A percentile compares a stretch with the other conserved stretches of the same genome.
phyloP scores from a whole-genome alignment of 2,888 invertebrate species.

The Caenorhabditis auriculariae region DNA sequence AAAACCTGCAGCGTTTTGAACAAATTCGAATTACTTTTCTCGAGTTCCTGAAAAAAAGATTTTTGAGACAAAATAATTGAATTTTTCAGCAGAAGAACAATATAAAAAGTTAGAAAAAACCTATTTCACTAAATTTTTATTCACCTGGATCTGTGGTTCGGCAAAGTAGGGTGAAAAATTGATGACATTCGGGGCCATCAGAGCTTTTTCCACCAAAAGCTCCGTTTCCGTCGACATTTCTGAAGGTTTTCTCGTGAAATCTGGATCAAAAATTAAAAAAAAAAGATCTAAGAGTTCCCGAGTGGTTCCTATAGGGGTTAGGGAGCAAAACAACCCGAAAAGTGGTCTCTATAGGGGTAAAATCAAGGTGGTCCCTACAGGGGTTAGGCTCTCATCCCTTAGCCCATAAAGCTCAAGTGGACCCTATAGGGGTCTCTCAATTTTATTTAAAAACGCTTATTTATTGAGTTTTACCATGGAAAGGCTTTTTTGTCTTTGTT shows the following conservation, averaged over 20 bases:
- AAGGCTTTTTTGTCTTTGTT: too few species aligned
- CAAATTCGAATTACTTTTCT: neutral
- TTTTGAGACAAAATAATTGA: neutral
- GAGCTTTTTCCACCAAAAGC: conserved; percentile 3
- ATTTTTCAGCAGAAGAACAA: neutral
- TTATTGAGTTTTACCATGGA: too few species aligned
- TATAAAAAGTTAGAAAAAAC: neutral
- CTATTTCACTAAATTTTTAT: neutral
- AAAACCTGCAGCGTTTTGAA: conserved; percentile 9
- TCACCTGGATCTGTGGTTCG: conserved; percentile 3
- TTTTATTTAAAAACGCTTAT: too few species aligned
- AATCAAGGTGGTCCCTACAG: too few species aligned
- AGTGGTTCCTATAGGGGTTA: too few species aligned
- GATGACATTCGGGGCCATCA: conserved; percentile 5
- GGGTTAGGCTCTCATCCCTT: too few species aligned
- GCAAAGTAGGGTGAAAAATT: conserved; percentile 3
- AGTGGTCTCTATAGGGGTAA: too few species aligned
- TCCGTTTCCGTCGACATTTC: neutral
- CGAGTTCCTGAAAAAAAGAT: neutral
- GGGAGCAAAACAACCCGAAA: too few species aligned
- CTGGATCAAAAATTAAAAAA: too few species aligned
- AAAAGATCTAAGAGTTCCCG: too few species aligned
- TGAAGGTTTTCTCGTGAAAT: neutral
- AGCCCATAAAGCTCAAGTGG: too few species aligned
- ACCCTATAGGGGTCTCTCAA: too few species aligned